phyloP scores from a whole-genome alignment of 2,888 invertebrate genomes.

The Dasysyrphus albostriatus region DNA sequence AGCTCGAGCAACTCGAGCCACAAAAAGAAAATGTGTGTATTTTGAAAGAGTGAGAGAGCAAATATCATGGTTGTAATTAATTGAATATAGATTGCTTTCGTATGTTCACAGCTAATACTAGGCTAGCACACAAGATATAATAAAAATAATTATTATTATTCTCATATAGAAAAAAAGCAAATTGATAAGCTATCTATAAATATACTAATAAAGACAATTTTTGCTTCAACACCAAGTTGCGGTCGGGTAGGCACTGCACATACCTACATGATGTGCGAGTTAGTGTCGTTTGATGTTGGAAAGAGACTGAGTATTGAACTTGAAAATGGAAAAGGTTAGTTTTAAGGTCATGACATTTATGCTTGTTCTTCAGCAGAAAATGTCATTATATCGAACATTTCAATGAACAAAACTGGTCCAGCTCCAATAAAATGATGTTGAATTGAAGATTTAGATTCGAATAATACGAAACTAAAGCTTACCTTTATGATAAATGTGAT shows the following conservation, averaged over 20 bases:
- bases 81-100: slow-evolving; percentile 47
- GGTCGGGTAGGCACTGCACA: background rate
- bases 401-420: slow-evolving; percentile 46
- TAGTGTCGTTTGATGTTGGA: slow-evolving; percentile 4
- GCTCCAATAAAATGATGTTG: slow-evolving; percentile 36
- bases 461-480: slow-evolving; percentile 16
- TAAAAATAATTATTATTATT: slow-evolving; percentile 19
- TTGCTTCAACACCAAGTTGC: slow-evolving; percentile 20
- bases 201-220: slow-evolving; percentile 33
- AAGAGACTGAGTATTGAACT: slow-evolving; percentile 40
- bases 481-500: slow-evolving; percentile 44
- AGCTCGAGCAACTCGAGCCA: background rate
- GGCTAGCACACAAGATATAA: slow-evolving; percentile 13
- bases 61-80: slow-evolving; percentile 53
- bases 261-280: background rate
- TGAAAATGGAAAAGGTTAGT: slow-evolving; percentile 43
- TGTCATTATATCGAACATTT: slow-evolving; percentile 49
- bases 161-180: background rate
- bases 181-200: slow-evolving; percentile 26
- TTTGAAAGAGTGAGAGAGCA: slow-evolving; percentile 52
- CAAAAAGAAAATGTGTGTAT: slow-evolving; percentile 6
- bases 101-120: slow-evolving; percentile 39
- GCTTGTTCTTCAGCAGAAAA: slow-evolving; percentile 42
- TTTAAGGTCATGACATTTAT: slow-evolving; percentile 49
- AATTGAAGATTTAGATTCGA: slow-evolving; percentile 39